Conservation (phyloP, 2,888 invertebrate species). For the Drosophila acutilabella region DNA sequence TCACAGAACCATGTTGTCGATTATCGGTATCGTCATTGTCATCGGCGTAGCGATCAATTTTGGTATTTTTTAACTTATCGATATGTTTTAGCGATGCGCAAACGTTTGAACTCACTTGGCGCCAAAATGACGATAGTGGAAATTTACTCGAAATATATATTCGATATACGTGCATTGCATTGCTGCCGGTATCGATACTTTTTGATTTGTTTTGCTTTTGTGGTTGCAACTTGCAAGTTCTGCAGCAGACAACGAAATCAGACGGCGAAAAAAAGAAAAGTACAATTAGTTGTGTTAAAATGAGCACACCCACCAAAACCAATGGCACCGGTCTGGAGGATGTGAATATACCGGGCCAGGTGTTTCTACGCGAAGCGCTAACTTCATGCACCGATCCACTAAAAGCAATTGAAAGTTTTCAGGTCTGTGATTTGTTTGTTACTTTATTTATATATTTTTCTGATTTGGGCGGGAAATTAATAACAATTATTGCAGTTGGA, state of each 20-base stretch:
- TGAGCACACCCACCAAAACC: slow-evolving; percentile 83
- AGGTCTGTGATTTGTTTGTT: slow-evolving; percentile 74
- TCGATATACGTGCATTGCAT: neutral
- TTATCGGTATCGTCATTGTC: too few species aligned
- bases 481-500: slow-evolving; percentile 92
- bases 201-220: slow-evolving; percentile 14
- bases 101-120: too few species aligned
- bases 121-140: too few species aligned
- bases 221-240: neutral
- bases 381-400: slow-evolving; percentile 98
- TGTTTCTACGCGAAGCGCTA: slow-evolving; percentile 93
- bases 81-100: too few species aligned
- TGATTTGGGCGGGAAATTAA: neutral
- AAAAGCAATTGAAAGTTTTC: slow-evolving; percentile 98
- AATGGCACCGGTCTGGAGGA: slow-evolving; percentile 91
- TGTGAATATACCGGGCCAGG: slow-evolving; percentile 94
- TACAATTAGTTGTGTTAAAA: slow-evolving; percentile 45
- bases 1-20: too few species aligned
- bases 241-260: slow-evolving; percentile 5
- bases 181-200: slow-evolving; percentile 9
- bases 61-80: too few species aligned
- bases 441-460: neutral
- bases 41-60: too few species aligned
- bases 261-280: neutral
- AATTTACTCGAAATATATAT: neutral